Evolutionary conservation across 2,888 invertebrate genomes (phyloP).

Genomic region (Dicycla oo): DNA sequence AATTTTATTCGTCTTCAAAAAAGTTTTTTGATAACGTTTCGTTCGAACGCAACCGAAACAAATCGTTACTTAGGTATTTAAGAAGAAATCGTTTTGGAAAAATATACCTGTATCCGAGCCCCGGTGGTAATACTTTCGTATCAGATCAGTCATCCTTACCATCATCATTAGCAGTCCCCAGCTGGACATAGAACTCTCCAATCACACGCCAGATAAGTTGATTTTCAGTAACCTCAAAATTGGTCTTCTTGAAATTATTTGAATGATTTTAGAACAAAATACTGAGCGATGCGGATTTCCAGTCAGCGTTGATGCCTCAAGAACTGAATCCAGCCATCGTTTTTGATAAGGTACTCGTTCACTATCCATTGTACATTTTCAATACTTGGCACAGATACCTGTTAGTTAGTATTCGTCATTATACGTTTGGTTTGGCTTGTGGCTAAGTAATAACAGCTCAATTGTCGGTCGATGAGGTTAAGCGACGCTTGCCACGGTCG

Average conservation of each 20-base stretch:
- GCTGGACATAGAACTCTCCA: not conserved
- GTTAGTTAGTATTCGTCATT: no score
- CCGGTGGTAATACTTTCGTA: not conserved
- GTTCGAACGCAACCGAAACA: no score
- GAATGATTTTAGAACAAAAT: constrained; percentile 49
- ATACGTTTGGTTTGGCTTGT: no score
- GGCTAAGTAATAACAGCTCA: no score
- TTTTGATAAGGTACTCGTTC: constrained; percentile 73
- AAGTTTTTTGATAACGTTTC: no score
- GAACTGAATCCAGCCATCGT: constrained; percentile 81
- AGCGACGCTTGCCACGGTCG: no score
- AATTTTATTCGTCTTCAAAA: no score
- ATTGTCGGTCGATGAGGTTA: no score
- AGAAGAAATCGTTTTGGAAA: no score
- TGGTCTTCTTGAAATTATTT: not conserved
- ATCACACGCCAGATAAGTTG: not conserved
- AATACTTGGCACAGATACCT: no score
- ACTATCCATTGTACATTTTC: not conserved
- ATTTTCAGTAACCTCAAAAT: not conserved
- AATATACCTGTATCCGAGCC: no score
- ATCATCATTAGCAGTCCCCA: not conserved
- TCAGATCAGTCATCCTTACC: not conserved
- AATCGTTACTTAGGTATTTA: no score
- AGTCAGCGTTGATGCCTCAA: constrained; percentile 83
- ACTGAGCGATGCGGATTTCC: constrained; percentile 78